Evolutionary conservation across 2,113 vertebrate genomes (phyloP).

Genomic region (Grammomys dolichurus): DNA sequence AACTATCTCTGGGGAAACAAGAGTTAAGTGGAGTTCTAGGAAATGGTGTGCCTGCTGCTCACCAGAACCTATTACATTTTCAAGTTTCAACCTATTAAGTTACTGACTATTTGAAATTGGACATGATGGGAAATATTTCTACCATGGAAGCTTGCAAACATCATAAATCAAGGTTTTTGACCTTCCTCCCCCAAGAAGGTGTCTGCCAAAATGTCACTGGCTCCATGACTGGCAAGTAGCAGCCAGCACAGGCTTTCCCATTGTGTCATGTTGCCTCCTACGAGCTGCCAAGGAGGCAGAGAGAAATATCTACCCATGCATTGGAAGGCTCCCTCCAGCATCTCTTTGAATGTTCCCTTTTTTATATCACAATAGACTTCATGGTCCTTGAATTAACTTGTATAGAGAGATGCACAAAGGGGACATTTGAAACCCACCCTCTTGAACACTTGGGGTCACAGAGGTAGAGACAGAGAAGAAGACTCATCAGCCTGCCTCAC

Average conservation of each 20-base stretch:
- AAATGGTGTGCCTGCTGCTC: not conserved
- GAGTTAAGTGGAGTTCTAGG: not conserved
- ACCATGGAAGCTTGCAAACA: conserved; percentile 11
- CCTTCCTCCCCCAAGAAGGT: not conserved
- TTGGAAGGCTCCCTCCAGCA: not conserved
- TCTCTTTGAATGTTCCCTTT: not conserved
- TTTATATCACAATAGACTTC: not conserved
- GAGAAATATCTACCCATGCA: not conserved
- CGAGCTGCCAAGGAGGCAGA: not conserved
- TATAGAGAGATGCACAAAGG: not conserved
- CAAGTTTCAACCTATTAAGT: conserved; percentile 32
- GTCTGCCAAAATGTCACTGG: not conserved
- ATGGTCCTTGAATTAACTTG: not conserved
- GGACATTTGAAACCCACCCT: not conserved
- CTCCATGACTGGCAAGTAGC: not conserved
- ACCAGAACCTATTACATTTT: not conserved
- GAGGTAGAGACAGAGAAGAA: not conserved
- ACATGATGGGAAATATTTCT: not conserved
- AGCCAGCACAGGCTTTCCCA: not conserved
- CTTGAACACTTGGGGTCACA: not conserved
- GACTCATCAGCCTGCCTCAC: not conserved
- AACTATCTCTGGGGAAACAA: not conserved
- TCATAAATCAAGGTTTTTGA: not conserved
- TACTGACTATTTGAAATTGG: not conserved
- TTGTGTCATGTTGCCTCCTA: not conserved